Percentiles rank a stretch among this genome's conserved stretches.
phyloP scores from a whole-genome alignment of 2,797 vertebrate genomes.

The Sandelia bainsii region DNA sequence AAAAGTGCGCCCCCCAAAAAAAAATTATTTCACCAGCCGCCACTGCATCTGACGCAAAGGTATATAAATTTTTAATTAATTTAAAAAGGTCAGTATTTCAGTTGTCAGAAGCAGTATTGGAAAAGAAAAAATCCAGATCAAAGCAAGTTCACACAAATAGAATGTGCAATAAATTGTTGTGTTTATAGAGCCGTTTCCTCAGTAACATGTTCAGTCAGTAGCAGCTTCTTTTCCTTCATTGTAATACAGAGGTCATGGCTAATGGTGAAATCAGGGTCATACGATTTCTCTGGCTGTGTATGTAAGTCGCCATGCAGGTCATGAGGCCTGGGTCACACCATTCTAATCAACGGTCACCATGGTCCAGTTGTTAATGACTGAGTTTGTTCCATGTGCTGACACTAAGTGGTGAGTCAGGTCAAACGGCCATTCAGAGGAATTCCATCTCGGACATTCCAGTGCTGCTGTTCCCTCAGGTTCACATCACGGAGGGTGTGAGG shows the following conservation, averaged over 20 bases:
- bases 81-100: neutral
- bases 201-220: slow-evolving; percentile 33
- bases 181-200: slow-evolving; percentile 5
- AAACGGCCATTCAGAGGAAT: slow-evolving; percentile 81
- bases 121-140: neutral
- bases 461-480: slow-evolving; percentile 75
- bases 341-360: slow-evolving; percentile 75
- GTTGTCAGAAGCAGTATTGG: neutral
- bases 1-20: too few relatives aligned
- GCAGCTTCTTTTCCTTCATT: slow-evolving; percentile 42
- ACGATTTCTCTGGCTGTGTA: slow-evolving; percentile 55
- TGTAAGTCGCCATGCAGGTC: slow-evolving; percentile 67
- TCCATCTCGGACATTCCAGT: slow-evolving; percentile 81
- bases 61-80: neutral
- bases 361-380: slow-evolving; percentile 79
- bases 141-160: neutral
- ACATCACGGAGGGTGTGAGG: slow-evolving; percentile 60
- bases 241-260: slow-evolving; percentile 59
- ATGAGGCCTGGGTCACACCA: slow-evolving; percentile 74
- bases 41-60: neutral
- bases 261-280: slow-evolving; percentile 41
- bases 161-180: slow-evolving; percentile 2
- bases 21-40: too few relatives aligned
- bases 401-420: slow-evolving; percentile 82
- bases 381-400: slow-evolving; percentile 77